Percentiles rank a stretch among this genome's conserved stretches.
Conservation (phyloP, 2,113 vertebrate genomes). For the Solea solea region DNA sequence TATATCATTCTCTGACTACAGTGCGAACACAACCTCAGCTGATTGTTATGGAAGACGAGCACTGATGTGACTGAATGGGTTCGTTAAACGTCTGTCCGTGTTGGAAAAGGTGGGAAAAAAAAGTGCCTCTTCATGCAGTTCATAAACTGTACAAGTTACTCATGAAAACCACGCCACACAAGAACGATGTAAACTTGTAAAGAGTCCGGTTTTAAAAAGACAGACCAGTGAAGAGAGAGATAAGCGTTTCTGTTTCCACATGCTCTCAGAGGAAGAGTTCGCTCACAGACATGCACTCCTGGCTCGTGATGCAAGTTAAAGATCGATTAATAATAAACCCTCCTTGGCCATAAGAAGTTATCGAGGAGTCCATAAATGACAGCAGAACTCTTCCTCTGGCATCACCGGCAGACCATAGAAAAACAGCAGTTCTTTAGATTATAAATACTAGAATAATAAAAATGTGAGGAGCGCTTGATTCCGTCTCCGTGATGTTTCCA, state of each 20-base stretch:
- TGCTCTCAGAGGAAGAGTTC: slow-evolving; percentile 58
- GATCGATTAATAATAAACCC: slow-evolving; percentile 6
- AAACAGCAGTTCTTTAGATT: slow-evolving; percentile 61
- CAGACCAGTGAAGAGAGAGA: slow-evolving; percentile 48
- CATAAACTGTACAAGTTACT: slow-evolving; percentile 59
- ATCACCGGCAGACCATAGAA: slow-evolving; percentile 64
- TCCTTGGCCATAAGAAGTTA: slow-evolving; percentile 43
- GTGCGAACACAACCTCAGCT: slow-evolving; percentile 22
- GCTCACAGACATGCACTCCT: neutral
- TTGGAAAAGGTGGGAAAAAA: slow-evolving; percentile 3
- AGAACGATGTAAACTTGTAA: slow-evolving; percentile 43
- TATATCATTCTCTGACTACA: neutral
- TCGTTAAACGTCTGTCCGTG: neutral
- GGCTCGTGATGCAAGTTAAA: slow-evolving; percentile 1
- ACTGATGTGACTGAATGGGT: neutral
- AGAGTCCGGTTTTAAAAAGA: slow-evolving; percentile 27
- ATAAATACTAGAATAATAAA: slow-evolving; percentile 65
- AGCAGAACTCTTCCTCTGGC: slow-evolving; percentile 36
- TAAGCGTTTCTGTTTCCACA: slow-evolving; percentile 66
- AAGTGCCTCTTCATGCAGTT: slow-evolving; percentile 53
- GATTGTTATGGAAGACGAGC: slow-evolving; percentile 38
- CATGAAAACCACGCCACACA: slow-evolving; percentile 20
- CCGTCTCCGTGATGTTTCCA: slow-evolving; percentile 13
- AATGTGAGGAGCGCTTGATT: slow-evolving; percentile 52
- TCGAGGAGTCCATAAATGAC: neutral